A percentile compares a stretch with the other conserved stretches of the same genome.
These are phyloP conservation scores for Palythoa heliodiscus DNA, from an alignment of 92 coral and sea anemone species.

Conservation along the genomic window DNA sequence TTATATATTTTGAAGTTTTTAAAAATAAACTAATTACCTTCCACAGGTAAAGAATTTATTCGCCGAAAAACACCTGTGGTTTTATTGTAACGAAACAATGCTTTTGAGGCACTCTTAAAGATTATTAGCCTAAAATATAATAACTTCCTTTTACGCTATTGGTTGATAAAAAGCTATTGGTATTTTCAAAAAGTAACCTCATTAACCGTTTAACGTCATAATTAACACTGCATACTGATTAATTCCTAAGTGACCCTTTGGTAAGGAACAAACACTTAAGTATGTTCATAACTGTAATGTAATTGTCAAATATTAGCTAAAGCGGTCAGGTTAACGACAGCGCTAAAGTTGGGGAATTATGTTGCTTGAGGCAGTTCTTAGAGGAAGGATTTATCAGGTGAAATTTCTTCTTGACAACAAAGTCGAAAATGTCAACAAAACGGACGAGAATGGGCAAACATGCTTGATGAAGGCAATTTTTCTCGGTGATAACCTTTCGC, in stretches of 20 bases:
- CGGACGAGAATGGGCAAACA: slow-evolving; percentile 88
- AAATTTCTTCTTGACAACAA: slow-evolving; percentile 84
- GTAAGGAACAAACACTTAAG: slow-evolving; percentile 6
- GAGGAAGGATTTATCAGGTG: slow-evolving; percentile 91
- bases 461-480: slow-evolving; percentile 90
- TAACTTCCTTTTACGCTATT: neutral
- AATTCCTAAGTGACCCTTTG: neutral
- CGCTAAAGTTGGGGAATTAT: slow-evolving; percentile 38
- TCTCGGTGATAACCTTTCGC: slow-evolving; percentile 79
- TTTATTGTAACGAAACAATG: slow-evolving; percentile 11
- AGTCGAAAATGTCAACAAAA: slow-evolving; percentile 75
- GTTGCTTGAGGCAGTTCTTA: slow-evolving; percentile 80
- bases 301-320: neutral
- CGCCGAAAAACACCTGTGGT: neutral
- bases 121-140: neutral
- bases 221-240: slow-evolving; percentile 4
- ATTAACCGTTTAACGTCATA: neutral
- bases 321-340: neutral
- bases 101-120: neutral
- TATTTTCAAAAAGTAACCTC: neutral
- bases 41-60: neutral
- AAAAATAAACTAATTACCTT: no score
- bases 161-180: slow-evolving; percentile 10
- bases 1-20: neutral
- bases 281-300: neutral